Evolutionary conservation across 2,113 vertebrate genomes (phyloP).

Genomic region (Lepisosteus osseus): DNA sequence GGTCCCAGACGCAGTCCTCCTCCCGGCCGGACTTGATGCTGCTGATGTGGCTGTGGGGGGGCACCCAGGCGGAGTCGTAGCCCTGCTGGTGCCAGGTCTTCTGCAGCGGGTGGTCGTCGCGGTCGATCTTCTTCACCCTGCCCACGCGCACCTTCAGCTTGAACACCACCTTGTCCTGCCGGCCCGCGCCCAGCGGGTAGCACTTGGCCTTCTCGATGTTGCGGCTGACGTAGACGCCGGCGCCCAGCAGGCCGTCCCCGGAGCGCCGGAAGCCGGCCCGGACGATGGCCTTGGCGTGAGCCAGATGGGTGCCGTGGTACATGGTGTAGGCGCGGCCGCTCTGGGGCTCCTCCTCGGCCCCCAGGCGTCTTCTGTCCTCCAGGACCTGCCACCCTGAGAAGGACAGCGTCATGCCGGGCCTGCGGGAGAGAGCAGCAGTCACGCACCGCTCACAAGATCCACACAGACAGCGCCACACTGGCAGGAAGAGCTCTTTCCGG

Average conservation of each 20-base stretch:
- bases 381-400: constrained; percentile 41
- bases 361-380: constrained; percentile 22
- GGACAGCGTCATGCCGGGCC: constrained; percentile 6
- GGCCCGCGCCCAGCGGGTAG: constrained; percentile 34
- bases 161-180: constrained; percentile 32
- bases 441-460: no score
- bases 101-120: constrained; percentile 34
- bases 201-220: constrained; percentile 43
- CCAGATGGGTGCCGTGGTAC: constrained; percentile 41
- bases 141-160: constrained; percentile 40
- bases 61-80: constrained; percentile 45
- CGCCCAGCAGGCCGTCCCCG: constrained; percentile 34
- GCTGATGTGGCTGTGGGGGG: constrained; percentile 28
- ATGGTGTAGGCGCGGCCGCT: constrained; percentile 32
- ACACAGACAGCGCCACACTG: no score
- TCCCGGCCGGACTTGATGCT: constrained; percentile 37
- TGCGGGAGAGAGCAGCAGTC: no score
- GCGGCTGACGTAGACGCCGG: constrained; percentile 44
- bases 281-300: constrained; percentile 28
- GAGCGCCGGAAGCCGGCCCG: constrained; percentile 34
- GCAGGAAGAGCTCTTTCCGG: no score
- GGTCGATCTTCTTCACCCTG: constrained; percentile 45
- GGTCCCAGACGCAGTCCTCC: constrained; percentile 49
- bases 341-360: constrained; percentile 19
- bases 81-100: constrained; percentile 36